Conservation (phyloP, 2,797 vertebrate species). For the Lacerta agilis region DNA sequence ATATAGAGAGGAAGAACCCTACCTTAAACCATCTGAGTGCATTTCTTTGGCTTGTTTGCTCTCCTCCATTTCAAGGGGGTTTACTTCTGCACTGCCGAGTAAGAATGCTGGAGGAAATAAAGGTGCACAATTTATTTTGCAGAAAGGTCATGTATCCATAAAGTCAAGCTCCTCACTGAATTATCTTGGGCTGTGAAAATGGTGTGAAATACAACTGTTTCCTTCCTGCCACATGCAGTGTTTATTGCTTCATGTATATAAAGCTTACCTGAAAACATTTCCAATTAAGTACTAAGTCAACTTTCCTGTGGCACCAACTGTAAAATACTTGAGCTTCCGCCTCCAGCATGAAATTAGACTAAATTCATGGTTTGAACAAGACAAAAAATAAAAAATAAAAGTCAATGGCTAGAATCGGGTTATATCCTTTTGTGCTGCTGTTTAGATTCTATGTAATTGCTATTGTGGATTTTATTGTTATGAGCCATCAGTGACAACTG, state of each 20-base stretch:
- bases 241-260: not conserved
- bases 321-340: not conserved
- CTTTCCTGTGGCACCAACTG: not conserved
- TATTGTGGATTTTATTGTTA: not conserved
- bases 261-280: not conserved
- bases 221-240: not conserved
- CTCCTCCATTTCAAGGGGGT: not conserved
- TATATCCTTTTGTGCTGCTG: not conserved
- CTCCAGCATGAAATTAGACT: not conserved
- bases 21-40: not conserved
- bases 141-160: not conserved
- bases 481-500: not conserved
- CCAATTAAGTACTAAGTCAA: not conserved
- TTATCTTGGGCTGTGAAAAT: not conserved
- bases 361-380: not conserved
- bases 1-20: not conserved
- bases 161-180: not conserved
- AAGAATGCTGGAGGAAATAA: not conserved
- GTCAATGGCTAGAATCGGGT: not conserved
- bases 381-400: not conserved
- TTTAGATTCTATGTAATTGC: not conserved
- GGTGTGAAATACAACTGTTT: not conserved
- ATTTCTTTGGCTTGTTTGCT: not conserved
- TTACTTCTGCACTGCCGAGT: not conserved
- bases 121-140: not conserved